Evolutionary conservation across 2,113 vertebrate species (phyloP), one percentile per base, ranked within the genome.

Genomic region (Ivindomyrus marchei): DNA sequence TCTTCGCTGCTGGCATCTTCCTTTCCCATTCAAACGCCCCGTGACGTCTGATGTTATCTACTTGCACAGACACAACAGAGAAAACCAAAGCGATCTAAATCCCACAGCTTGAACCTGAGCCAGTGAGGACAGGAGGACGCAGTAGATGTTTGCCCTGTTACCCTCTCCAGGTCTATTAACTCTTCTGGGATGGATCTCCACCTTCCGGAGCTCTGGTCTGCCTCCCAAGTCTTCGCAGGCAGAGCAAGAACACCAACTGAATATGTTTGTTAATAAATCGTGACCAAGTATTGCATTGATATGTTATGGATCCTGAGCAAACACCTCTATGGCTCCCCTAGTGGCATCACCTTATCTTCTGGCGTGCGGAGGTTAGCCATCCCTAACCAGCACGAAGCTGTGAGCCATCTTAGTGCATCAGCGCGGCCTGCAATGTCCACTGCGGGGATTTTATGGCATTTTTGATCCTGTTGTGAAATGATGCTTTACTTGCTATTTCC

Each of bases 11-110:
- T 74, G 50, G 70, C 50, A 46, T 58, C 27, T 50, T 80, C 36
- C 31, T 36, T 17, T 27, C 56, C 56, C 56, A 45, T 80, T 36
- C 74, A 24, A 2, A 36, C 39, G 24, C 80, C 88, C 88, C 85
- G n/a, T 49, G 88, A 50, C 24, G 46, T 86, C 88, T 90, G 27
- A 92, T 83, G 83, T 83, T 9, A 42, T 86, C 84, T 49, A 70
- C 13, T 74, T 24, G 42, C 58, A 74, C 49, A 87, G 49, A 53
- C n/a, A 39, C n/a, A 39, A 10, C 31, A 27, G 27, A 7, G n/a
- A 87, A 31, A 80, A 42, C 39, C 36, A 15, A 39, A 80, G 8
- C 15, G 19, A 19, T 36, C 31, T 42, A 39, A 19, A 42, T 15
- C 31, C 36, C 36, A 3, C 1, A 80, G 66, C 66, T 74, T 74